Percentiles rank a stretch among this genome's conserved stretches.
Evolutionary conservation across 2,113 vertebrate genomes (phyloP).

Genomic region (Turnix velox): DNA sequence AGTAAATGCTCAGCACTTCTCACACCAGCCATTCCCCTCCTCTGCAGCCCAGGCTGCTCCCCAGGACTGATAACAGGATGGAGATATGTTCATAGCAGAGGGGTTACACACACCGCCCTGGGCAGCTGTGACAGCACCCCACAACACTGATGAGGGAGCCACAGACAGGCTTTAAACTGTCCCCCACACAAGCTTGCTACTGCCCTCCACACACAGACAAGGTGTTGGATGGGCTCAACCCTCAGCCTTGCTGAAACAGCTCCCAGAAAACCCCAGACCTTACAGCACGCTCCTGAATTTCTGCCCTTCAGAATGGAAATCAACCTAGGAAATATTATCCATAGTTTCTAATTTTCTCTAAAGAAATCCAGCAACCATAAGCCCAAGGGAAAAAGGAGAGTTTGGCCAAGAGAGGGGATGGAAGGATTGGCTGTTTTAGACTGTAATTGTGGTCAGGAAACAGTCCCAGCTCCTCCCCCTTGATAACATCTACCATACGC

Average conservation of each 20-base stretch:
- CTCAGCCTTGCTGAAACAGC: neutral
- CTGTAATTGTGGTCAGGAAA: slow-evolving; percentile 12
- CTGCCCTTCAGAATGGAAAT: neutral
- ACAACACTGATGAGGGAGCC: neutral
- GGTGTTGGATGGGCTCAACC: neutral
- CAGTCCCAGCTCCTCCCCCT: slow-evolving; percentile 45
- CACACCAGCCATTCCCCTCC: neutral
- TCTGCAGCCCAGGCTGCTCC: neutral
- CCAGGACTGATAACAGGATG: neutral
- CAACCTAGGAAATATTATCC: neutral
- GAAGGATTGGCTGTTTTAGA: slow-evolving; percentile 8
- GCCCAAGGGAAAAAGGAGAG: neutral
- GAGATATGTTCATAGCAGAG: rapidly evolving
- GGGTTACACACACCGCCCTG: neutral
- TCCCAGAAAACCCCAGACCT: neutral
- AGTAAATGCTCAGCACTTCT: neutral
- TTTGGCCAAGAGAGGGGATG: neutral
- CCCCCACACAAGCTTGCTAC: rapidly evolving
- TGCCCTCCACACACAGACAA: rapidly evolving
- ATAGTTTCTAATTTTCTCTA: neutral
- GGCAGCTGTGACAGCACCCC: neutral
- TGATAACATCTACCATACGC: slow-evolving; percentile 10
- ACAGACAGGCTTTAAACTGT: neutral
- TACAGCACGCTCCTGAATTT: neutral
- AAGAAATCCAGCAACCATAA: neutral